Evolutionary conservation across 2,888 invertebrate genomes (phyloP), one percentile per base, ranked within the genome.

Genomic region (Prosapia bicincta): DNA sequence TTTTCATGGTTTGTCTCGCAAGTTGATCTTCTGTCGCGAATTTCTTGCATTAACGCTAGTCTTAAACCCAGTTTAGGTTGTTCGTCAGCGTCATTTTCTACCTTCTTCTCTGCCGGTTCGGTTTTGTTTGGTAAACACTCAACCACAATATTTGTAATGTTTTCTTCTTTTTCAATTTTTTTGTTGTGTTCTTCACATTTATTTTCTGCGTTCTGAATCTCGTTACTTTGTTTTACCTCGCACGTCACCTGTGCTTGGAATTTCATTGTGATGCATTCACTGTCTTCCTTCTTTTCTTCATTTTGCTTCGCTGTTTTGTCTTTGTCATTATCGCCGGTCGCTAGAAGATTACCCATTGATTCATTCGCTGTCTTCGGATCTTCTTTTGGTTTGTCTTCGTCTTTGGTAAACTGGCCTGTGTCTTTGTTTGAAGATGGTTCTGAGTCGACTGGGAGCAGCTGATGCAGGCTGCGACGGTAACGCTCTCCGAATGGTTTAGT

Each of bases 401-500:
- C 30, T 23, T 69, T 15, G 7, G 9, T 69, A 13, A 69, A 1
- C 30, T 28, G 30, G 30, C 38, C 69, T 30, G 32, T 69, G 20
- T 26, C 24, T 26, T 69, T 24, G 6, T 20, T n/a, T n/a, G 9
- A n/a, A 54, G 54, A 5, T 38, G 2, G 38, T 3, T 54, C 20
- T 9, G 54, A 54, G 13, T 54, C 54, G 20, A 69, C 72, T 25
- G 69, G 72, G 13, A 20, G 24, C 66, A 66, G 76, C 26, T 66
- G 66, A 26, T 67, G 54, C 10, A 43, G 28, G n/a, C 69, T 74
- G 15, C 65, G 26, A 26, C 80, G 76, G 76, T 79, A 78, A 38
- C 77, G 74, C 75, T 77, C 78, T 9, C 80, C 79, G 68, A 79
- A 79, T 0, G 79, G 79, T 68, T 69, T 75, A 0, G 79, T 78